phyloP scores from a whole-genome alignment of 2,797 vertebrate genomes.

The Premnoplex brunnescens region DNA sequence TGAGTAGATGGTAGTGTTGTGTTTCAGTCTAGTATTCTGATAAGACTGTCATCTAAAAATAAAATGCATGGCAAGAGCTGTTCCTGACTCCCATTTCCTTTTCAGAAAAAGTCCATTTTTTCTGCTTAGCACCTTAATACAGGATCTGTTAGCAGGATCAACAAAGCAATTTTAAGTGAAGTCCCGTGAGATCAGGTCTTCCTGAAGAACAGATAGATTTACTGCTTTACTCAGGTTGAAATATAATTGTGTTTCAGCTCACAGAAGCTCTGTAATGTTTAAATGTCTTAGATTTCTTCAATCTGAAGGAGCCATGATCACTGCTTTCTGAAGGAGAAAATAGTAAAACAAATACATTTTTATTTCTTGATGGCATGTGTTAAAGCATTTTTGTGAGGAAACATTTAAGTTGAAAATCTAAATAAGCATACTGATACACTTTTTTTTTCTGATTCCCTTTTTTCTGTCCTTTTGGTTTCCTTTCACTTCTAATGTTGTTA shows the following conservation, averaged over 20 bases:
- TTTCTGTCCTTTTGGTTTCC: background rate
- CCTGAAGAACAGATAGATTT: background rate
- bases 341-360: background rate
- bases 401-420: background rate
- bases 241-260: background rate
- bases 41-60: background rate
- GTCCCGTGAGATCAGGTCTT: background rate
- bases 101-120: background rate
- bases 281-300: background rate
- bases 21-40: background rate
- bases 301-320: background rate
- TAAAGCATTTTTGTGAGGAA: background rate
- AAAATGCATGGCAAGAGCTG: background rate
- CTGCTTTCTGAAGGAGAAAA: background rate
- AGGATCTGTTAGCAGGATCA: background rate
- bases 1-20: background rate
- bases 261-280: background rate
- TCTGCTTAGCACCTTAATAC: background rate
- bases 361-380: background rate
- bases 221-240: background rate
- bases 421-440: background rate
- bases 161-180: background rate
- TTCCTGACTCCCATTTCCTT: background rate
- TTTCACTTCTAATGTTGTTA: background rate
- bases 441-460: background rate